A percentile compares a stretch with the other conserved stretches of the same genome.
Conservation (phyloP, 2,113 vertebrate species). For the Orientallactaga bullata region DNA sequence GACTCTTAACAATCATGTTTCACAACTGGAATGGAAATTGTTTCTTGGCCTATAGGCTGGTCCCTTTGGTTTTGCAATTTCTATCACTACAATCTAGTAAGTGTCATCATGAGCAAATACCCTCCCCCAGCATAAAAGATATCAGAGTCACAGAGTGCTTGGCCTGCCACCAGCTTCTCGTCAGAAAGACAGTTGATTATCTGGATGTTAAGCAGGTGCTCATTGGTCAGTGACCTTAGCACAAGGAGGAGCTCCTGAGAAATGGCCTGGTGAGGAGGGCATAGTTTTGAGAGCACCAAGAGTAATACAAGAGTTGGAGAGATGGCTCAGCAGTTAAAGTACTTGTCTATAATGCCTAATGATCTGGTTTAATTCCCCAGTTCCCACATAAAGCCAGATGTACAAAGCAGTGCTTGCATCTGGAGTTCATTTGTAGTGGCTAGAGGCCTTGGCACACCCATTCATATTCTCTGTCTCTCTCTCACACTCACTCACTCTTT, state of each 20-base stretch:
- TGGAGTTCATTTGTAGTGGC: too few species aligned
- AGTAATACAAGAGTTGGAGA: background rate
- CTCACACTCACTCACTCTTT: too few species aligned
- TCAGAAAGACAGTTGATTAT: background rate
- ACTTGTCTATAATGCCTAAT: too few species aligned
- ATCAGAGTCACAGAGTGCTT: background rate
- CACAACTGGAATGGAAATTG: background rate
- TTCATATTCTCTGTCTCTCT: too few species aligned
- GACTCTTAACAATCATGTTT: conserved; percentile 30
- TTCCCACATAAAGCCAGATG: too few species aligned
- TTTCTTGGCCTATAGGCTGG: background rate
- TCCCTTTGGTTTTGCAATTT: conserved; percentile 46
- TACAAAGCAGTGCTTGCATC: too few species aligned
- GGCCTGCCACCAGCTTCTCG: background rate
- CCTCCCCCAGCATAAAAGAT: background rate
- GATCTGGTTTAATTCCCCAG: too few species aligned
- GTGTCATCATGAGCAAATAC: conserved; percentile 48
- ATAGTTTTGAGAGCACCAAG: background rate
- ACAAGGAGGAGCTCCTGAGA: background rate
- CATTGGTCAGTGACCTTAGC: background rate
- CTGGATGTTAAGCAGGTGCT: background rate
- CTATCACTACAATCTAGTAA: conserved; percentile 7
- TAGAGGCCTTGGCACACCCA: too few species aligned
- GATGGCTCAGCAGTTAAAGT: too few species aligned
- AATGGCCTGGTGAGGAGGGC: background rate